phyloP scores from a whole-genome alignment of 2,888 invertebrate species.

The Hypsopygia costalis region DNA sequence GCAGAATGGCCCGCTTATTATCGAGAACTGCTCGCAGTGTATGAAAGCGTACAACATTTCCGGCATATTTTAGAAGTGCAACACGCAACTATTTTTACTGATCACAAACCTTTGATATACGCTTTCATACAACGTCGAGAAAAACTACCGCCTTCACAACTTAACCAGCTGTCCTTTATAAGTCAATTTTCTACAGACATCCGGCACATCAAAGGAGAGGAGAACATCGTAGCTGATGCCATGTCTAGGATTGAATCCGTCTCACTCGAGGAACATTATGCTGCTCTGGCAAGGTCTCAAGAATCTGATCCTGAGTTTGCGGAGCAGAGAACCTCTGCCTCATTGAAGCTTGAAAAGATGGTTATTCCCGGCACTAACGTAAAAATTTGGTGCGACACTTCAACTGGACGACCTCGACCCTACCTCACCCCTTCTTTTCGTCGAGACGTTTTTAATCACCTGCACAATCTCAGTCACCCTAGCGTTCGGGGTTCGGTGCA shows the following conservation, averaged over 20 bases:
- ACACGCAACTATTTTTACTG: too few species aligned
- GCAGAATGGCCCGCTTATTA: too few species aligned
- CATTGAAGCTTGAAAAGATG: neutral
- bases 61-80: too few species aligned
- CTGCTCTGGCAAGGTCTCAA: neutral
- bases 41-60: too few species aligned
- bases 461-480: too few species aligned
- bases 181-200: neutral
- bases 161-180: neutral
- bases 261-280: neutral
- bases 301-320: neutral
- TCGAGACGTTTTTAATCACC: too few species aligned
- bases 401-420: neutral
- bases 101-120: too few species aligned
- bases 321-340: neutral
- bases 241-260: neutral
- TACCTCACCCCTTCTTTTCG: neutral
- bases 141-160: neutral
- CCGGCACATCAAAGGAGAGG: neutral
- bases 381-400: neutral
- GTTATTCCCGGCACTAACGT: neutral
- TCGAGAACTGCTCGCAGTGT: too few species aligned
- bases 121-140: neutral
- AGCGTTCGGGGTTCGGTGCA: too few species aligned
- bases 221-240: neutral